Base-by-base conservation (phyloP, 2,888 invertebrate genomes). In the Chydorus sphaericus region DNA sequence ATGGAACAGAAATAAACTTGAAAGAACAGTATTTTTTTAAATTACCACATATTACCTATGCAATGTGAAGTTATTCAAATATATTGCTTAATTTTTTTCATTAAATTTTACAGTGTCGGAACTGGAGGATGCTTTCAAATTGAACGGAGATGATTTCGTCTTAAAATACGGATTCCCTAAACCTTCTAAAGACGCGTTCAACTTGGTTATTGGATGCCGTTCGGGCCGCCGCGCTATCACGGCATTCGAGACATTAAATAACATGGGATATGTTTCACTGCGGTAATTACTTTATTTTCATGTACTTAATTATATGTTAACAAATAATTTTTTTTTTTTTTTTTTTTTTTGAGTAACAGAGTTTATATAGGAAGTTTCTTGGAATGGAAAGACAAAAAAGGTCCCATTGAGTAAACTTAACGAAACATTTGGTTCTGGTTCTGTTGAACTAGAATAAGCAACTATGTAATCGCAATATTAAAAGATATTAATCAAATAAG, bases 141-240 rank as follows among this genome's bases (percentile, higher is more conserved):
- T 63, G 37, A 52, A 52, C 18, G 60, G 60, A 10, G 60, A 59
- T 10, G 61, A 61, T 33, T 65, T 65, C 60, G 49, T 56, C 37
- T 49, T 56, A n/a, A 60, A 61, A 23, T 64, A 62, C 55, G 62
- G 63, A 3, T 65, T 65, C 55, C 57, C 56, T 7, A 64, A 63
- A 57, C 62, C 62, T 6, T 54, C 58, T n/a, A 48, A 33, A 28
- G 61, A 59, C 18, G 58, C 59, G 6, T 56, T 59, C 48, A 61
- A 61, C 38, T 54, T 63, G 11, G 62, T 63, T 20, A 57, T 64
- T 23, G 62, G 63, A 4, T 65, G 65, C 52, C 60, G 63, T 11
- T 62, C 62, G 5, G 64, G 64, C 38, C 60, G 61, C 14, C 56
- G 64, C 5, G 63, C 62, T 26, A 59, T 60, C 16, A 59, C 60